Evolutionary conservation across 2,113 vertebrate genomes (phyloP).

Genomic region (Condylura cristata): DNA sequence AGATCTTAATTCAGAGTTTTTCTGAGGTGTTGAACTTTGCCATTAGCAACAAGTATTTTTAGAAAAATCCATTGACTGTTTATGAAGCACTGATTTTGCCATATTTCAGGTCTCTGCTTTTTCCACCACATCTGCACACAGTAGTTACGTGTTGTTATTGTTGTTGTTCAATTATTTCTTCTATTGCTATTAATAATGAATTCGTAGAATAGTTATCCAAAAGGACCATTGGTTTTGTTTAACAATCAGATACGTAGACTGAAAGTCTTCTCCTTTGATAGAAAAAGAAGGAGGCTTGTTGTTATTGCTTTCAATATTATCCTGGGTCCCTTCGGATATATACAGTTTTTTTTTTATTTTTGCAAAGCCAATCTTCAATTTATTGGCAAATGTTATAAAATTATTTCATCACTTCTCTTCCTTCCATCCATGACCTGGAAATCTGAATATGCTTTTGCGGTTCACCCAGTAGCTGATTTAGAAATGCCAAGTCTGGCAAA

Average conservation of each 20-base stretch:
- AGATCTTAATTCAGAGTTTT: conserved; percentile 82
- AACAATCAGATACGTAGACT: conserved; percentile 16
- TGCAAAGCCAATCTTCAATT: conserved; percentile 47
- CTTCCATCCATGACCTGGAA: conserved; percentile 26
- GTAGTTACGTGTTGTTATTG: conserved; percentile 45
- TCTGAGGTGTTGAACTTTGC: conserved; percentile 87
- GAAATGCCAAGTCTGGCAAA: conserved; percentile 38
- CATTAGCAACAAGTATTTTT: conserved; percentile 87
- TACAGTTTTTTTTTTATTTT: conserved; percentile 26
- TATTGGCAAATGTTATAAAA: conserved; percentile 37
- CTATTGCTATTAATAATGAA: conserved; percentile 63
- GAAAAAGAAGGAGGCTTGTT: conserved; percentile 38
- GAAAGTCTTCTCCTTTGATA: conserved; percentile 55
- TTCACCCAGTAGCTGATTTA: conserved; percentile 17
- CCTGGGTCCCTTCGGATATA: neutral
- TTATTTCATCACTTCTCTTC: conserved; percentile 53
- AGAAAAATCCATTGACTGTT: conserved; percentile 83
- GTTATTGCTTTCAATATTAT: conserved; percentile 45
- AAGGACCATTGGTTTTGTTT: conserved; percentile 25
- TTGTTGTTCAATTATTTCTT: conserved; percentile 28
- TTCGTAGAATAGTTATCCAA: conserved; percentile 59
- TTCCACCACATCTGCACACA: conserved; percentile 75
- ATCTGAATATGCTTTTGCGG: conserved; percentile 22
- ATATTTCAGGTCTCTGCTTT: conserved; percentile 76
- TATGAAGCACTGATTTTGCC: conserved; percentile 83